Evolutionary conservation across 1,140 invertebrate genomes (phyloP), one percentile per base, ranked within the genome.

Genomic region (Hydropsyche tenuis): DNA sequence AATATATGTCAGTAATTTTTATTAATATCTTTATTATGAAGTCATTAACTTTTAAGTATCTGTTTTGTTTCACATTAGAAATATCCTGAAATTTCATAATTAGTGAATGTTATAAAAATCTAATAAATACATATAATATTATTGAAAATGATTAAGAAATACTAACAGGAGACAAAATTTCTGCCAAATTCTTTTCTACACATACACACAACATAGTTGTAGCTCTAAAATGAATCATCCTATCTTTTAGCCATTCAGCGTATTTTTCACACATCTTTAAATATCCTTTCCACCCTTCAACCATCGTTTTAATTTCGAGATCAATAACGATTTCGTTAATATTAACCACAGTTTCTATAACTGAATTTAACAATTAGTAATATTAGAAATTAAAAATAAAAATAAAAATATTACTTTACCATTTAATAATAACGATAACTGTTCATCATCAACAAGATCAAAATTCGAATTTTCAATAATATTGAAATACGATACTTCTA

Each of bases 261-360:
- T 77, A 53, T 53, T 70, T 30, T 37, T 77, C 76, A 43, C 76
- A 75, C n/a, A 77, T 14, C 30, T 71, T 77, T 16, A 51, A 42
- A 20, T 75, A 77, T 14, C 76, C 73, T 37, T 77, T 77, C 76
- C 76, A 77, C 45, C 69, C 45, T 56, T 75, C 73, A 5, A 73
- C 76, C 68, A 71, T 75, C 6, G 76, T 75, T 53, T 77, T 77
- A 0, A 71, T 66, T 71, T 77, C 76, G 16, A 77, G 69, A 6
- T 48, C 37, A 11, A 73, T 73, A 20, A 77, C 76, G n/a, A 74
- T 69, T 42, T 75, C 71, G 11, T 73, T 73, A 42, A 77, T 77
- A 42, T 73, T 60, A n/a, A 60, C 71, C 9, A 71, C 27, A 11
- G 65, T 18, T 22, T 75, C 66, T 30, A 77, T 56, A 69, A 77